Base-by-base conservation (phyloP, 2,113 vertebrate species). In the Picathartes gymnocephalus region DNA sequence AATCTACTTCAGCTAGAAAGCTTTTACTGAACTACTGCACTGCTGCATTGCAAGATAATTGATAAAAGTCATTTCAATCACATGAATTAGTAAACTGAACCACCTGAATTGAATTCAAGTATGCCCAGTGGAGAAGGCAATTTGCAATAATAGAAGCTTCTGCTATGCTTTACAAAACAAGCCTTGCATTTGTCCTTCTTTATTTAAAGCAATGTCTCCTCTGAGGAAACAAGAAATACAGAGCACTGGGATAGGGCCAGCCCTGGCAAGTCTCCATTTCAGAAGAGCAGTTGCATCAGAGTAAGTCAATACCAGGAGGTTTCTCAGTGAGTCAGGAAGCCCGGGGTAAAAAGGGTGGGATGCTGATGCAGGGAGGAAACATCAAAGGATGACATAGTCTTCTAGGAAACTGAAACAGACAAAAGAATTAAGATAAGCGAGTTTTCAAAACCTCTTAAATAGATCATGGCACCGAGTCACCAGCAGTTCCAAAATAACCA, bases 261-360 rank as follows among this genome's bases (percentile, higher is more conserved):
- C 0, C 1, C 80, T 93, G 95, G 95, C 92, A 95, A 78, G 83
- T 90, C 73, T 97, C 89, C 81, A 95, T 76, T 92, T 93, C 90
- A 91, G 84, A 94, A 77, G 62, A 90, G 77, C 70, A 89, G 66
- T 88, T 96, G 94, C 82, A 92, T 91, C 93, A 96, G 94, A 92
- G 60, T 60, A 85, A 78, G 89, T 83, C 90, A 80, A 87, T 78
- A 92, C 42, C 21, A 7, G 91, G 85, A 91, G 81, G 69, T 86
- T 92, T 92, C 92, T 91, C 81, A 86, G 73, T 91, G 91, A 96
- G 95, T 92, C 92, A 89, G 92, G 96, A 89, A 84, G 92, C 91
- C 90, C 0, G 5, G 48, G 83, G 93, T 88, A 83, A 90, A 89
- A 81, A 69, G 66, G 70, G 86, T 93, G 95, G 92, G 91, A 93